A percentile compares a stretch with the other conserved stretches of the same genome.
Evolutionary conservation across 2,113 vertebrate species (phyloP).

Genomic region (Sinocyclocheilus maitianheensis): DNA sequence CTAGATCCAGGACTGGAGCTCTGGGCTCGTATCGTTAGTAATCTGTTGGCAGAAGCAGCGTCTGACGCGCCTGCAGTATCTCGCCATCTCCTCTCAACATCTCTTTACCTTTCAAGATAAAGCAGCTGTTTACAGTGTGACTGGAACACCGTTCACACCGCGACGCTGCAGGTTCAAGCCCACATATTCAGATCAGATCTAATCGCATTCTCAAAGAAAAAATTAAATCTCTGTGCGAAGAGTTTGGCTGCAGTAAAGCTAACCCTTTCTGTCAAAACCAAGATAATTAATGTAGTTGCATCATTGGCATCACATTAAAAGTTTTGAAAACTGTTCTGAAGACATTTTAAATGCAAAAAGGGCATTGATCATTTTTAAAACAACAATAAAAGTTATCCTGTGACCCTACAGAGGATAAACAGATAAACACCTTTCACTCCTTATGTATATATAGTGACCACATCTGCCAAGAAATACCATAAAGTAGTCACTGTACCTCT

Average conservation of each 20-base stretch:
- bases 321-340: background rate
- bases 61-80: background rate
- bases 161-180: constrained; percentile 67
- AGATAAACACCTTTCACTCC: too few relatives aligned
- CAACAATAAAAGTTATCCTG: too few relatives aligned
- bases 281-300: background rate
- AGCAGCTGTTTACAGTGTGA: constrained; percentile 71
- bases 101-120: constrained; percentile 75
- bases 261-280: background rate
- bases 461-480: background rate
- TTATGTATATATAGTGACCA: too few relatives aligned
- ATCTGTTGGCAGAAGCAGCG: constrained; percentile 13
- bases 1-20: background rate
- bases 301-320: background rate
- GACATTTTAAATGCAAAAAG: background rate
- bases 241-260: background rate
- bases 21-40: too few relatives aligned
- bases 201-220: constrained; percentile 56
- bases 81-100: constrained; percentile 11
- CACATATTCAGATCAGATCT: constrained; percentile 75
- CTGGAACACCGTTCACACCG: constrained; percentile 63
- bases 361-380: background rate
- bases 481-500: background rate
- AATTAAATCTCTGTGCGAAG: constrained; percentile 12
- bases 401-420: too few relatives aligned